A percentile compares a stretch with the other conserved stretches of the same genome.
These are phyloP conservation scores for Lutraria lutraria DNA, from an alignment of 2,888 invertebrate species.

Conservation along the genomic window DNA sequence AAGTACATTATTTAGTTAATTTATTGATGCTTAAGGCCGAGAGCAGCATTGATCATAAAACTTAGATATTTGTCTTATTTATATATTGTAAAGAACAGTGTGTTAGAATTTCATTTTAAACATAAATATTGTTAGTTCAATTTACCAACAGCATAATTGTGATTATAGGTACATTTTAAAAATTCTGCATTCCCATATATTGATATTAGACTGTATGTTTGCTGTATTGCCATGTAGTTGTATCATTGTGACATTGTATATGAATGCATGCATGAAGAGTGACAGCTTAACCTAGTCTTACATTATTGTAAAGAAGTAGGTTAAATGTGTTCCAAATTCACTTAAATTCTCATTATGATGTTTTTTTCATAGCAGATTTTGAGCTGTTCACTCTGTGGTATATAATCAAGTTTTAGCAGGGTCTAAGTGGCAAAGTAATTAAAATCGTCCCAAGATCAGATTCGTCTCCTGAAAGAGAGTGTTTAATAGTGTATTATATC, in stretches of 20 bases:
- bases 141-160: no score
- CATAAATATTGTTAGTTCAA: no score
- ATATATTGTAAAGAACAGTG: no score
- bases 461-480: not conserved
- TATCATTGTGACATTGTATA: not conserved
- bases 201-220: not conserved
- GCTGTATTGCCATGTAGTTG: not conserved
- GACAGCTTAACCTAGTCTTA: not conserved
- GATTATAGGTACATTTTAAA: no score
- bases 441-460: not conserved
- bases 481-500: not conserved
- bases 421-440: not conserved
- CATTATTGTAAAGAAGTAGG: not conserved
- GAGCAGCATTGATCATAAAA: no score
- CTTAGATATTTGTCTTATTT: no score
- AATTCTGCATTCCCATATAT: no score
- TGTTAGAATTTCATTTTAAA: no score
- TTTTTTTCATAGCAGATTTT: not conserved
- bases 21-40: no score
- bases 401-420: not conserved
- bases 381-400: not conserved
- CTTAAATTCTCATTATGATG: constrained; percentile 11
- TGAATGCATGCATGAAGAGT: not conserved
- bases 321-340: not conserved
- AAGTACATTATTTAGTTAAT: no score